A percentile compares a stretch with the other conserved stretches of the same genome.
These are phyloP conservation scores for Mylabris sibirica DNA, from an alignment of 2,888 invertebrate species.

Conservation along the genomic window DNA sequence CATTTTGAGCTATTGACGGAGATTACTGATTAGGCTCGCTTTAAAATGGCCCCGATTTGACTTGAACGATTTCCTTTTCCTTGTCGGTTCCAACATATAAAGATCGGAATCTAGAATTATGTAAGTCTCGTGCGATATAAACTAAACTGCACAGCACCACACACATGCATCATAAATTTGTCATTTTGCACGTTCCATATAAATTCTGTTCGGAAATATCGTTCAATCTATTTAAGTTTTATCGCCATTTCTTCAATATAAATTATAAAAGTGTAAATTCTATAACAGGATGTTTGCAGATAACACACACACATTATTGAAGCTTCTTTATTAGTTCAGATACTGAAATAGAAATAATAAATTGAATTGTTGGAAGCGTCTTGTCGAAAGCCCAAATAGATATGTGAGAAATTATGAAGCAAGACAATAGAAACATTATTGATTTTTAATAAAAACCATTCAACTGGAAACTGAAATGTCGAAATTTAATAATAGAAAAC, in stretches of 20 bases:
- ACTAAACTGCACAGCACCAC: conserved; percentile 38
- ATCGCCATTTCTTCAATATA: neutral
- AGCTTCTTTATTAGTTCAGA: neutral
- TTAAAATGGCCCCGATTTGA: too few relatives aligned
- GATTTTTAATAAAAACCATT: conserved; percentile 19
- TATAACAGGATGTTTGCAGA: neutral
- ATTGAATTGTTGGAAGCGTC: neutral
- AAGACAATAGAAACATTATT: conserved; percentile 15
- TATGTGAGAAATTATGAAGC: conserved; percentile 14
- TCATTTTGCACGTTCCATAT: conserved; percentile 38
- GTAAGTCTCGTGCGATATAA: conserved; percentile 40
- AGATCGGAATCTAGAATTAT: conserved; percentile 26
- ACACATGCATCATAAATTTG: conserved; percentile 41
- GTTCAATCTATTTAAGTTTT: neutral
- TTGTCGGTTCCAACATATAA: neutral
- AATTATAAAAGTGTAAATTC: neutral
- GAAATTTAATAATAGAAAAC: conserved; percentile 22
- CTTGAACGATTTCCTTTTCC: neutral
- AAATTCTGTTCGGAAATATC: conserved; percentile 39
- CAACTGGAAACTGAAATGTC: conserved; percentile 14
- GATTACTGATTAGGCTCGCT: too few relatives aligned
- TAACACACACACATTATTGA: neutral
- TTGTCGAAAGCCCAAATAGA: neutral
- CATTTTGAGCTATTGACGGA: too few relatives aligned
- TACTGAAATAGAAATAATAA: conserved; percentile 1